Evolutionary conservation across 1,140 invertebrate species (phyloP).

Genomic region (Diachasma alloeum): DNA sequence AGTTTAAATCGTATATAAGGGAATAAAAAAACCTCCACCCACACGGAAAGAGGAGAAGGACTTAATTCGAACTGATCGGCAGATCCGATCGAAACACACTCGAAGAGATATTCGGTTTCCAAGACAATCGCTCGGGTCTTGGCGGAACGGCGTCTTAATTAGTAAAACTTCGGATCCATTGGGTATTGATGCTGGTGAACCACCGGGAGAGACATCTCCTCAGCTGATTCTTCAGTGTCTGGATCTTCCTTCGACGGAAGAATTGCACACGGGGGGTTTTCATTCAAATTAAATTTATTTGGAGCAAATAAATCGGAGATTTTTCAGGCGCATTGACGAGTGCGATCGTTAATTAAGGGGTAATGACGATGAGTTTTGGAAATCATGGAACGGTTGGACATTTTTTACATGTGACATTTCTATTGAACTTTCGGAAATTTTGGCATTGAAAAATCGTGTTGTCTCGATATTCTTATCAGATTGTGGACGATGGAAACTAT

Average conservation of each 20-base stretch:
- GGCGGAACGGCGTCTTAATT: conserved; percentile 46
- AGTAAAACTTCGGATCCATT: conserved; percentile 38
- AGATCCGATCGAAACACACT: conserved; percentile 43
- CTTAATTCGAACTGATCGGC: conserved; percentile 39
- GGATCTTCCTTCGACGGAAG: conserved; percentile 14
- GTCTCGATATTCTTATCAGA: no score
- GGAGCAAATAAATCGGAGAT: conserved; percentile 42
- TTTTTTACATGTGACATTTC: no score
- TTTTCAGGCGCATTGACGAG: conserved; percentile 28
- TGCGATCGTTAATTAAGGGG: no score
- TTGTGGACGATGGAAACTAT: no score
- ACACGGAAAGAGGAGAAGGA: conserved; percentile 28
- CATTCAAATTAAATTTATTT: conserved; percentile 43
- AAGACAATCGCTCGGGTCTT: conserved; percentile 44
- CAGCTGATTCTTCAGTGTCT: conserved; percentile 31
- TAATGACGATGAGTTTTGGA: no score
- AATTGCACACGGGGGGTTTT: no score
- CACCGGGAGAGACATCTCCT: conserved; percentile 31
- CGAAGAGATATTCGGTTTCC: conserved; percentile 44
- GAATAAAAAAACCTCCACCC: conserved; percentile 32
- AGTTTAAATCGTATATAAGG: conserved; percentile 21
- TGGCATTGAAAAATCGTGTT: no score
- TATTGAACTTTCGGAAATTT: no score
- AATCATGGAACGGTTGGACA: no score
- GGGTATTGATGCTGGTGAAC: conserved; percentile 25